Conservation (phyloP, 2,113 vertebrate genomes). For the Hippoglossus stenolepis region DNA sequence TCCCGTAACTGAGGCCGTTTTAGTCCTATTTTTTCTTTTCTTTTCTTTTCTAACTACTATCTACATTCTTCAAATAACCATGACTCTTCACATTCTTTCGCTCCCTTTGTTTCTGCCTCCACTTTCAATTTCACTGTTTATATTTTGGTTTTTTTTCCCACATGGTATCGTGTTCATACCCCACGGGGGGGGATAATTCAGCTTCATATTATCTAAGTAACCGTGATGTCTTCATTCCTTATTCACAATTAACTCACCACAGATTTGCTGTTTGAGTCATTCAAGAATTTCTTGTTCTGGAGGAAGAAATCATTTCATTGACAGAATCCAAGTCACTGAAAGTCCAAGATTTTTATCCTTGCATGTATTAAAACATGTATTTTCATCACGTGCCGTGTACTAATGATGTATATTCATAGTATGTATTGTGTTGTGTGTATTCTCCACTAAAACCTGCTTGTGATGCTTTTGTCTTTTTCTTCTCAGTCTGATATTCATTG, state of each 20-base stretch:
- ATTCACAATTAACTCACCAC: conserved; percentile 7
- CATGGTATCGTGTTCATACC: background rate
- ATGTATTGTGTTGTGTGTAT: too few relatives aligned
- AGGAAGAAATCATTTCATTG: background rate
- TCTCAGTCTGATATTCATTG: background rate
- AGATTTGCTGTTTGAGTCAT: background rate
- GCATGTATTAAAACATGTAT: background rate
- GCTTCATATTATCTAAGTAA: background rate
- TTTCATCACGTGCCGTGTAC: background rate
- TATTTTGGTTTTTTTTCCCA: conserved; percentile 2
- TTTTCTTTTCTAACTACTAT: conserved; percentile 33
- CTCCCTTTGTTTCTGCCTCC: conserved; percentile 27
- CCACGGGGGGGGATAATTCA: background rate
- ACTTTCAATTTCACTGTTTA: conserved; percentile 23
- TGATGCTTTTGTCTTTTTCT: background rate
- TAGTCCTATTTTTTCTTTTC: conserved; percentile 37
- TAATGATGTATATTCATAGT: too few relatives aligned
- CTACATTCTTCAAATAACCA: conserved; percentile 78
- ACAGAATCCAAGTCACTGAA: too few relatives aligned
- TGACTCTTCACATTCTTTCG: conserved; percentile 67
- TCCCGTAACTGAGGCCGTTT: conserved; percentile 72
- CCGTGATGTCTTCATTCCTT: background rate
- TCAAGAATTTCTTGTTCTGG: background rate
- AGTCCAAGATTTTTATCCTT: too few relatives aligned
- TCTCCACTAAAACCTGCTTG: too few relatives aligned